Evolutionary conservation across 2,888 invertebrate genomes (phyloP), one percentile per base, ranked within the genome.

Genomic region (Drosophila melanosoma): DNA sequence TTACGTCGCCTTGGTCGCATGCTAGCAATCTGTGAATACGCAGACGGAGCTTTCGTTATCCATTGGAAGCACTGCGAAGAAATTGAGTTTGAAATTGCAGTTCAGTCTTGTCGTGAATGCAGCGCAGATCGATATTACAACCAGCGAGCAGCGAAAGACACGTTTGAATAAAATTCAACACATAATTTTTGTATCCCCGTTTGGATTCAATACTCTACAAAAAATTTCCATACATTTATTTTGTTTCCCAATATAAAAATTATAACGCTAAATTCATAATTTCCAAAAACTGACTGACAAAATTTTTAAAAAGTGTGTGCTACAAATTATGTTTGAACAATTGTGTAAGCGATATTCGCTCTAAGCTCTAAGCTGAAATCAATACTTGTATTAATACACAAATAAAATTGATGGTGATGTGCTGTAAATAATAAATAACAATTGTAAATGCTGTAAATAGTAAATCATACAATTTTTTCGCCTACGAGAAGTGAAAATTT

Each of bases 101-200:
- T 93, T 92, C 90, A 93, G 93, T 93, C 91, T 92, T 89, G 91
- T 91, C 91, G 92, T 91, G 93, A 91, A 91, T 93, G 93, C 93
- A 93, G 93, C 91, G 78, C 90, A 91, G 91, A 87, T 90, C 91
- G 91, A 92, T 91, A 92, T 87, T 76, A 79, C 74, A 79, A 79
- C 76, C 79, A 71, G 74, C 23, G 66, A 89, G 78, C 72, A 90
- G 81, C 87, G 87, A 76, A 78, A 70, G 69, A 62, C 60, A 65
- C 68, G 73, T 73, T 23, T 61, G 57, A 63, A 72, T 54, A 73
- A 71, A 82, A 76, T 72, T 85, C 83, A 69, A 74, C 69, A 79
- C 63, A 71, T 79, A 66, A 76, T 75, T 84, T 78, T 77, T 66
- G 65, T 80, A 68, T 49, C 52, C 77, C 72, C 56, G 69, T 68